phyloP scores from a whole-genome alignment of 2,113 vertebrate species.

The Ailurus styani region DNA sequence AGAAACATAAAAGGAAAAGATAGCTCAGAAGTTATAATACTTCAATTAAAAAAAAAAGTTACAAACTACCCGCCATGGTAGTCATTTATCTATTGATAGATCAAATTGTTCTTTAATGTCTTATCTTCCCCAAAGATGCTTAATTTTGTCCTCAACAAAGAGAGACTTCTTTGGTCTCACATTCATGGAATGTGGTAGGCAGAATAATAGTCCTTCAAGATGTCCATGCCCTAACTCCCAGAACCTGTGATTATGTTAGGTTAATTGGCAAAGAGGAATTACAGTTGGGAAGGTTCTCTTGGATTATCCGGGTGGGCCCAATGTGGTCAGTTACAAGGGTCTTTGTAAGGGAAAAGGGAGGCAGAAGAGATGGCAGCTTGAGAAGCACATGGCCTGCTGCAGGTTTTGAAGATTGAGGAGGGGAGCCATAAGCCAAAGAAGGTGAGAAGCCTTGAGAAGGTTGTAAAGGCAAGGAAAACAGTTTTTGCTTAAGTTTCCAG shows the following conservation, averaged over 20 bases:
- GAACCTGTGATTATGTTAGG: background rate
- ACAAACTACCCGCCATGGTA: background rate
- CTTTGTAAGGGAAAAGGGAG: background rate
- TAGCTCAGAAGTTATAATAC: background rate
- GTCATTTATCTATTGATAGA: background rate
- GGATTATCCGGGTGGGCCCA: background rate
- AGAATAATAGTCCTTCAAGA: background rate
- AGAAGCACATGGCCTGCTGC: background rate
- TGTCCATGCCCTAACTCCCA: background rate
- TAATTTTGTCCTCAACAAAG: background rate
- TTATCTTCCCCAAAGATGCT: background rate
- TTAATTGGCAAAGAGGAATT: background rate
- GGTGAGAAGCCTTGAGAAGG: background rate
- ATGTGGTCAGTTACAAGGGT: background rate
- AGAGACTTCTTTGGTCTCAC: background rate
- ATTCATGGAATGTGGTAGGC: background rate
- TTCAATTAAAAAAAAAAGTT: background rate
- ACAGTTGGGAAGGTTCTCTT: background rate
- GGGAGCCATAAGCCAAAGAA: background rate
- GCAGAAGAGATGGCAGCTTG: background rate
- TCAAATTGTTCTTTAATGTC: slow-evolving; percentile 15
- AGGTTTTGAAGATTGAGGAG: background rate
- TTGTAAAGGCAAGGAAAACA: background rate
- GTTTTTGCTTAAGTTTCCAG: background rate
- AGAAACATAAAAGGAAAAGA: slow-evolving; percentile 22